Conservation (phyloP, 2,797 vertebrate genomes). For the Centropyge bicolor region DNA sequence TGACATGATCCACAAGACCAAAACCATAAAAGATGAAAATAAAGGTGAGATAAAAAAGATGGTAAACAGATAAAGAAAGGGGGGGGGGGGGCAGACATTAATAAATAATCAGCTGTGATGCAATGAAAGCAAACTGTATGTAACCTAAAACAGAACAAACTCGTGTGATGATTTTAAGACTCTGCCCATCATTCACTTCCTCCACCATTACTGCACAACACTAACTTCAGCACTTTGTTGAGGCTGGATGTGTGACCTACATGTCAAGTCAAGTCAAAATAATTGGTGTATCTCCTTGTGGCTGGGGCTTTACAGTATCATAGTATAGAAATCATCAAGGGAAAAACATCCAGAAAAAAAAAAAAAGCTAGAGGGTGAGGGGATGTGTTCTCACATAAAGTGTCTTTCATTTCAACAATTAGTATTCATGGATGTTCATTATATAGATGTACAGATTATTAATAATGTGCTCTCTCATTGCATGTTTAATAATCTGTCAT, state of each 20-base stretch:
- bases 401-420: slow-evolving; percentile 21
- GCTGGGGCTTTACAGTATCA: slow-evolving; percentile 15
- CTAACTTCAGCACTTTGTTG: neutral
- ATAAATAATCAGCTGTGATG: neutral
- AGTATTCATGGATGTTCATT: slow-evolving; percentile 35
- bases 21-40: neutral
- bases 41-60: accelerated
- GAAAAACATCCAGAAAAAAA: slow-evolving; percentile 29
- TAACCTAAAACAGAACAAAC: neutral
- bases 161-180: neutral
- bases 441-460: slow-evolving; percentile 56
- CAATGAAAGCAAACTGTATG: neutral
- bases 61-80: accelerated
- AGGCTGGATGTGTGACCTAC: slow-evolving; percentile 45
- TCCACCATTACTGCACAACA: neutral
- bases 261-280: slow-evolving; percentile 61
- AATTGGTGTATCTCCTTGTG: slow-evolving; percentile 46
- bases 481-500: slow-evolving; percentile 65
- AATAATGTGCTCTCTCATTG: slow-evolving; percentile 43
- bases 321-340: slow-evolving; percentile 11
- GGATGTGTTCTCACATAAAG: too few species aligned
- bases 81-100: accelerated
- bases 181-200: neutral
- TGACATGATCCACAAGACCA: neutral
- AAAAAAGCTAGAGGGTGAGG: neutral